Evolutionary conservation across 2,888 invertebrate genomes (phyloP), one percentile per base, ranked within the genome.

Genomic region (Agriopis aurantiaria): DNA sequence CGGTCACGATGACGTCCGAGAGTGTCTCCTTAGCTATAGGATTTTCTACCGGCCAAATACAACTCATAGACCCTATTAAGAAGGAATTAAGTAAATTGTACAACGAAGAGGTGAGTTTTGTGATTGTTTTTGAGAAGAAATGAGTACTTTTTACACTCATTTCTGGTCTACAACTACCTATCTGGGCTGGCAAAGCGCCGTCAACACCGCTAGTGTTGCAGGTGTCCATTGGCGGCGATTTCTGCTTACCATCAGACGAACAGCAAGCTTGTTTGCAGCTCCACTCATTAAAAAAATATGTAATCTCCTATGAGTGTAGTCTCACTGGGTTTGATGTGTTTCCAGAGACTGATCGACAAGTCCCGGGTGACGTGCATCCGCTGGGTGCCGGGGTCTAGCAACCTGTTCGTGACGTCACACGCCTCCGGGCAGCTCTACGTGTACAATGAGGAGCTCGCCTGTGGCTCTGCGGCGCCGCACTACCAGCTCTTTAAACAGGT

Each of bases 31-130:
- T 99, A 77, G 95, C 99, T 81, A 98, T 99, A 84, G 99, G 99
- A 69, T 99, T 99, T 95, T 98, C 99, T 82, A 99, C 99, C 41
- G 99, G 99, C 75, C 99, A 99, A 95, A 98, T 99, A 87, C 99
- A 99, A 92, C 95, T 99, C 78, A 98, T 99, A 88, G 99, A 99
- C 93, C 99, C 99, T 70, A 97, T 99, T 85, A 98, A 98, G 85
- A 99, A 99, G 89, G 99, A 99, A 95, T 95, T 98, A 84, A 98
- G 98, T 93, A 98, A 98, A 96, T 95, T 99, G 78, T 99, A 97
- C 92, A 99, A 99, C 96, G 99, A 99, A 96, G 99, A 99, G 96
- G 98, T 98, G 87, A 92, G 95, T 71, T 51, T n/a, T n/a, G n/a
- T n/a, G n/a, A n/a, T n/a, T n/a, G n/a, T n/a, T n/a, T n/a, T n/a